phyloP scores from a whole-genome alignment of 2,888 invertebrate genomes.

The Harpagoxenus sublaevis region DNA sequence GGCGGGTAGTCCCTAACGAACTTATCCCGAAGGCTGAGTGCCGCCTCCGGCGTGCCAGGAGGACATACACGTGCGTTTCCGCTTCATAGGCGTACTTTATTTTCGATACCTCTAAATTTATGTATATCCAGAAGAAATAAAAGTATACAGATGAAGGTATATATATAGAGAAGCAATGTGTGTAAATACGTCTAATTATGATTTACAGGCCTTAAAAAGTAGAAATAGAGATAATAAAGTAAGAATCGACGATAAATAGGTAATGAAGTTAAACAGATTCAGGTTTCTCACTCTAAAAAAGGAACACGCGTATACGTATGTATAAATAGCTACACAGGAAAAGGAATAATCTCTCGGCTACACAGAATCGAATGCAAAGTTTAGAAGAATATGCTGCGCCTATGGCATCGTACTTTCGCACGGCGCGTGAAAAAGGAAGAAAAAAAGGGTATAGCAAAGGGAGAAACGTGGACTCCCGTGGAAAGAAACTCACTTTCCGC shows the following conservation, averaged over 20 bases:
- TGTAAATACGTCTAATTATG: neutral
- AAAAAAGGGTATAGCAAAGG: constrained; percentile 57
- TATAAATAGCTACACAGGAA: neutral
- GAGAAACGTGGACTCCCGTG: constrained; percentile 53
- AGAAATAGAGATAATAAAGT: neutral
- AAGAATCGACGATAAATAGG: neutral
- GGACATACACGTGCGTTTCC: constrained; percentile 65
- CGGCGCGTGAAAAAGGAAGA: constrained; percentile 34
- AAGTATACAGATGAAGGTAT: neutral
- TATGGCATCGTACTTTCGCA: constrained; percentile 46
- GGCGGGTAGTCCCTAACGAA: constrained; percentile 78
- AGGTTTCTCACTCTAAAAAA: neutral
- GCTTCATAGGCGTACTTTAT: constrained; percentile 46
- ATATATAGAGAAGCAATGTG: neutral
- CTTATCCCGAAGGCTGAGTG: constrained; percentile 78
- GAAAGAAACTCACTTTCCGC: constrained; percentile 78
- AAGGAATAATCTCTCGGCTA: neutral
- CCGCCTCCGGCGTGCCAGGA: constrained; percentile 66
- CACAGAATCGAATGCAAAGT: neutral
- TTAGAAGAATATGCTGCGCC: constrained; percentile 37
- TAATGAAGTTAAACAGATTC: neutral
- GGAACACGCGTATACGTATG: neutral
- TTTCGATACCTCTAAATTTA: constrained; percentile 8
- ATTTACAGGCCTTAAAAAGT: neutral
- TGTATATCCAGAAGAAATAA: neutral